Conservation (phyloP, 1,140 invertebrate genomes). For the Vanessa atalanta region DNA sequence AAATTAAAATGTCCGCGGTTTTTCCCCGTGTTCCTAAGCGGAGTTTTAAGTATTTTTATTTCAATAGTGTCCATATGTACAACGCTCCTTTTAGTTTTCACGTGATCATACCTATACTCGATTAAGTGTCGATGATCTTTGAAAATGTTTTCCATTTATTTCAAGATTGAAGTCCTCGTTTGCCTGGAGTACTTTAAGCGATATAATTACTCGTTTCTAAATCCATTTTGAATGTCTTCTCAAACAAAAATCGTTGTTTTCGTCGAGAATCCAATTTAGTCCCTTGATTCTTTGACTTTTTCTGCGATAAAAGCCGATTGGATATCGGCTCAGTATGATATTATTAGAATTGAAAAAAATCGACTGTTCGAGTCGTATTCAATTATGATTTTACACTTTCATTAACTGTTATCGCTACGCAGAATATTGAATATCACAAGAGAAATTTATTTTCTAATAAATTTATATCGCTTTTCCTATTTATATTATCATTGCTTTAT, state of each 20-base stretch:
- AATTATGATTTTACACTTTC: slow-evolving; percentile 38
- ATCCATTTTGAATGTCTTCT: slow-evolving; percentile 29
- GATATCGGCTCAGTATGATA: slow-evolving; percentile 42
- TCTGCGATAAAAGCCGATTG: slow-evolving; percentile 39
- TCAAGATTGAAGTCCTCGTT: not conserved
- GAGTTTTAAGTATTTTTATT: no score
- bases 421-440: slow-evolving; percentile 19
- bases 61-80: no score
- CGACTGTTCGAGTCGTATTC: slow-evolving; percentile 31
- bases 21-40: not conserved
- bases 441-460: slow-evolving; percentile 13
- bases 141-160: not conserved
- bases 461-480: not conserved
- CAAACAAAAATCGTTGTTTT: slow-evolving; percentile 36
- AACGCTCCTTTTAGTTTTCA: no score
- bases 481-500: not conserved
- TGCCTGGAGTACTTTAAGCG: not conserved
- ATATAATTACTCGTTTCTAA: slow-evolving; percentile 30
- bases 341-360: slow-evolving; percentile 41
- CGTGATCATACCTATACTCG: no score
- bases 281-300: slow-evolving; percentile 41
- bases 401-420: slow-evolving; percentile 16
- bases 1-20: not conserved
- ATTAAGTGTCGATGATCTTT: not conserved
- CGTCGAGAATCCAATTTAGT: slow-evolving; percentile 42